Evolutionary conservation across 1,140 invertebrate species (phyloP).

Genomic region (Babylonia areolata): DNA sequence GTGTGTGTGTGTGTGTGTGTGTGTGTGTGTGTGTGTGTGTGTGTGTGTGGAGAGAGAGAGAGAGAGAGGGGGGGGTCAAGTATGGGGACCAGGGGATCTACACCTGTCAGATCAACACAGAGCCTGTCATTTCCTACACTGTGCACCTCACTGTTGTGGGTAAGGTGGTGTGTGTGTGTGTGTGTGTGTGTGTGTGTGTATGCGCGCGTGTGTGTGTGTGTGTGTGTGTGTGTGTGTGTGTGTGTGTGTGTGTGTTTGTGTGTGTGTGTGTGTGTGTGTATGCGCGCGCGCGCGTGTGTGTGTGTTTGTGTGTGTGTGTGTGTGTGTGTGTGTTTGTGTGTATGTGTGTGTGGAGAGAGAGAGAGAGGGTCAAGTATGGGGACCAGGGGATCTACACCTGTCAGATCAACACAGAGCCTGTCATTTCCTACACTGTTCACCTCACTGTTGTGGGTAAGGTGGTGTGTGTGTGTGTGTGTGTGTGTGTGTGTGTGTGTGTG

Average conservation of each 20-base stretch:
- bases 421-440: no score
- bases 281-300: background rate
- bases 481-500: background rate
- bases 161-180: background rate
- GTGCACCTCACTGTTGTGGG: no score
- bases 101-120: no score
- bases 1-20: no score
- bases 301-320: background rate
- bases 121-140: no score
- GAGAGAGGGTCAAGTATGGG: no score
- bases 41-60: no score
- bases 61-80: no score
- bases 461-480: slow-evolving; percentile 2
- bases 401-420: no score
- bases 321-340: background rate
- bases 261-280: slow-evolving; percentile 5
- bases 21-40: no score
- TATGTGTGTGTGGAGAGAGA: background rate
- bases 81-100: no score
- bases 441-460: background rate
- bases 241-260: slow-evolving; percentile 5
- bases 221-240: slow-evolving; percentile 1
- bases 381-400: no score
- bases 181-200: background rate
- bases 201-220: background rate